Evolutionary conservation across 2,797 vertebrate species (phyloP).

Genomic region (Parauchenoglanis punctatus): DNA sequence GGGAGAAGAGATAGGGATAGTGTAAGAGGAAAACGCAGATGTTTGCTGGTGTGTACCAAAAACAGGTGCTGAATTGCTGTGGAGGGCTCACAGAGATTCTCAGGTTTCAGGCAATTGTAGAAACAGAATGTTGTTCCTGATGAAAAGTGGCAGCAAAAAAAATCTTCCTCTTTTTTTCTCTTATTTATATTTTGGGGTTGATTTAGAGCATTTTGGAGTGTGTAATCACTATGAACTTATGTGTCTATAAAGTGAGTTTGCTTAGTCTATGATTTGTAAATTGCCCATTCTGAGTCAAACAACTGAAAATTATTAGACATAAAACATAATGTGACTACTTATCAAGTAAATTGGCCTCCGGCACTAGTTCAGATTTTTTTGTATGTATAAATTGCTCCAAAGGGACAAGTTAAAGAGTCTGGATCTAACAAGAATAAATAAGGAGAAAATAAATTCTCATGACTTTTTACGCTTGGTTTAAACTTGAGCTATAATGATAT

Average conservation of each 20-base stretch:
- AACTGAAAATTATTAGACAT: background rate
- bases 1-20: constrained; percentile 31
- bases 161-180: constrained; percentile 25
- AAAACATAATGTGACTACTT: constrained; percentile 42
- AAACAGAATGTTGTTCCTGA: constrained; percentile 30
- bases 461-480: constrained; percentile 65
- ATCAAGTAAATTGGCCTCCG: constrained; percentile 68
- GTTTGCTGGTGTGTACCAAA: constrained; percentile 66
- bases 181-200: background rate
- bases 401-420: constrained; percentile 67
- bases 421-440: constrained; percentile 55
- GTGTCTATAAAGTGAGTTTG: constrained; percentile 18
- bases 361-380: constrained; percentile 67
- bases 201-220: background rate
- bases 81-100: constrained; percentile 61
- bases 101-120: constrained; percentile 49
- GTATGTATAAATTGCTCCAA: constrained; percentile 61
- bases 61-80: constrained; percentile 71
- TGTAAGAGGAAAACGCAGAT: constrained; percentile 61
- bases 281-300: background rate
- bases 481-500: constrained; percentile 64
- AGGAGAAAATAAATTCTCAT: constrained; percentile 58
- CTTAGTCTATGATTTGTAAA: background rate
- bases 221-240: constrained; percentile 43
- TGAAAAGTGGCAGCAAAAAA: constrained; percentile 8